Percentiles rank a stretch among this genome's conserved stretches.
Evolutionary conservation across 2,113 vertebrate species (phyloP).

Genomic region (Hypocryptadius cinnamomeus): DNA sequence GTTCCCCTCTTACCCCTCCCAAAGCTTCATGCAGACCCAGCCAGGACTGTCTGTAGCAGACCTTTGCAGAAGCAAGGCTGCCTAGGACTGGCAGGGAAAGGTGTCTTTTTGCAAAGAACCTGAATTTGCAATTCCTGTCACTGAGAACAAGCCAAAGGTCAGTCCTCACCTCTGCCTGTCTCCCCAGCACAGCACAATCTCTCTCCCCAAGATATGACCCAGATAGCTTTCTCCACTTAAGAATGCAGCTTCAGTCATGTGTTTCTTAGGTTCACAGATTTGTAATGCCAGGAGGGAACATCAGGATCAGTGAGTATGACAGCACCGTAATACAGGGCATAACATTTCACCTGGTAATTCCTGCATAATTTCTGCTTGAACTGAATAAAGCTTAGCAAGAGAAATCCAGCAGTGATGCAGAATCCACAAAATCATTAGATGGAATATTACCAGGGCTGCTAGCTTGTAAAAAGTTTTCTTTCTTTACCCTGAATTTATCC

Average conservation of each 20-base stretch:
- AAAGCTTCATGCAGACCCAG: not conserved
- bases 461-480: not conserved
- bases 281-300: constrained; percentile 25
- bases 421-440: not conserved
- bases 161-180: not conserved
- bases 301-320: constrained; percentile 15
- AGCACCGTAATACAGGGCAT: not conserved
- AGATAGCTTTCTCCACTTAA: not conserved
- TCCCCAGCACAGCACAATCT: not conserved
- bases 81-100: not conserved
- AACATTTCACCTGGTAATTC: constrained; percentile 44
- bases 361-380: not conserved
- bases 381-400: not conserved
- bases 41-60: not conserved
- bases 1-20: not conserved
- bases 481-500: not conserved
- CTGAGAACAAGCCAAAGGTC: constrained; percentile 5
- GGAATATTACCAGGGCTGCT: not conserved
- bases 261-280: not conserved
- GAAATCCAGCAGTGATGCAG: not conserved
- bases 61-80: not conserved
- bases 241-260: not conserved
- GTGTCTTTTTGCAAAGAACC: not conserved
- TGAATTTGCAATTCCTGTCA: constrained; percentile 1
- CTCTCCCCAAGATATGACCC: not conserved